phyloP scores from a whole-genome alignment of 1,140 invertebrate genomes.

The Pseudomyrmex gracilis region DNA sequence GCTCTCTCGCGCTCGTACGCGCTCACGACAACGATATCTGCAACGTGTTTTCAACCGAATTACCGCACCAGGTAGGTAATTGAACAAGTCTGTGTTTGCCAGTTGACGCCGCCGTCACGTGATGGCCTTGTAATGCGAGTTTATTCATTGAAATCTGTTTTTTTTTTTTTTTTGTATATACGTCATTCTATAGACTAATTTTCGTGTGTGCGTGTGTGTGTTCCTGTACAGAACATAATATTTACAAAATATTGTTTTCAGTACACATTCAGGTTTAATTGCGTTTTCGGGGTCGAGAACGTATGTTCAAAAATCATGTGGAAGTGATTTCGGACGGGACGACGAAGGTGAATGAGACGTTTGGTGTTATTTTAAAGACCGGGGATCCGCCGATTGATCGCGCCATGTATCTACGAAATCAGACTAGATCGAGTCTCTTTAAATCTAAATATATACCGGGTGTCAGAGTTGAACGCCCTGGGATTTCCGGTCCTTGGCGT shows the following conservation, averaged over 20 bases:
- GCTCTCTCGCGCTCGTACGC: background rate
- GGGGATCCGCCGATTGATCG: background rate
- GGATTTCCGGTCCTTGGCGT: conserved; percentile 82
- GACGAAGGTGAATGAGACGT: background rate
- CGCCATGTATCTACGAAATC: conserved; percentile 67
- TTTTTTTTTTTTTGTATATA: background rate
- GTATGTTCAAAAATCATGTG: too few species aligned
- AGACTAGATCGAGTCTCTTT: conserved; percentile 79
- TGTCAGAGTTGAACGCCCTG: conserved; percentile 83
- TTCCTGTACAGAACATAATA: too few species aligned
- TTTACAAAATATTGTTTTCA: too few species aligned
- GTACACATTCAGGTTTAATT: background rate
- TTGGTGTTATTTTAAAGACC: conserved; percentile 8
- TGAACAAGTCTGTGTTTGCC: background rate
- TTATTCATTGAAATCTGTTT: background rate
- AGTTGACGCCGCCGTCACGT: background rate
- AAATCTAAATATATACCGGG: conserved; percentile 82
- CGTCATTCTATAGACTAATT: too few species aligned
- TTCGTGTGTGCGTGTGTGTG: too few species aligned
- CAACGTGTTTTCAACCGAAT: background rate
- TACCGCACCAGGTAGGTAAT: background rate
- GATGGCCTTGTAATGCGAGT: background rate
- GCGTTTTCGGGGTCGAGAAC: background rate
- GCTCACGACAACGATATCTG: background rate
- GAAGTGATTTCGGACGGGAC: background rate